A percentile compares a stretch with the other conserved stretches of the same genome.
Evolutionary conservation across 2,888 invertebrate genomes (phyloP).

Genomic region (Panorpa germanica): DNA sequence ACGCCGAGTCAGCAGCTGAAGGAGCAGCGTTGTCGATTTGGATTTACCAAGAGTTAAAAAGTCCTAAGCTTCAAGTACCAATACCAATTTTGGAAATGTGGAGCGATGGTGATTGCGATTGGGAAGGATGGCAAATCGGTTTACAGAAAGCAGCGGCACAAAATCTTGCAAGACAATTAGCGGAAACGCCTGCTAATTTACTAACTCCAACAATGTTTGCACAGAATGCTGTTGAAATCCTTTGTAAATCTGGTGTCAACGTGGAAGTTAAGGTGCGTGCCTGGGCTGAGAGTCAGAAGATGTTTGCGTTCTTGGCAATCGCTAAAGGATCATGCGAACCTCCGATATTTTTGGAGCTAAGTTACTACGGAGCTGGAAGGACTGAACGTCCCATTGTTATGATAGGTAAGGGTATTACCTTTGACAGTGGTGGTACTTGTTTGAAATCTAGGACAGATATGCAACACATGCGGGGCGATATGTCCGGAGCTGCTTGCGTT

Average conservation of each 20-base stretch:
- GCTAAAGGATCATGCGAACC: conserved; percentile 60
- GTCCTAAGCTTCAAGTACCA: background rate
- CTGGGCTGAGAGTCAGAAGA: conserved; percentile 61
- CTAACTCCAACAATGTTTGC: conserved; percentile 61
- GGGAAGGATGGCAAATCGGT: conserved; percentile 45
- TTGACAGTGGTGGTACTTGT: conserved; percentile 56
- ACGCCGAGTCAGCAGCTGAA: conserved; percentile 55
- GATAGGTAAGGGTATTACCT: conserved; percentile 48
- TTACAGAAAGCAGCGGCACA: conserved; percentile 48
- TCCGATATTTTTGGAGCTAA: conserved; percentile 59
- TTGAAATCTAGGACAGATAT: conserved; percentile 35
- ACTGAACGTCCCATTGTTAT: conserved; percentile 46
- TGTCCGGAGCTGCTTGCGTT: conserved; percentile 69
- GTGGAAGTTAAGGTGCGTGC: conserved; percentile 32
- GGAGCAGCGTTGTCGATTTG: conserved; percentile 42
- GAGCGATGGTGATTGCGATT: conserved; percentile 37
- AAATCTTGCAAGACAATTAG: conserved; percentile 48
- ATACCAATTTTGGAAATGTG: conserved; percentile 18
- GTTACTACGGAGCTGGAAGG: conserved; percentile 43
- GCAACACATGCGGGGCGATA: conserved; percentile 57
- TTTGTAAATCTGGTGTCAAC: conserved; percentile 19
- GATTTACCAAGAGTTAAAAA: conserved; percentile 47
- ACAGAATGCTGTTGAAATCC: conserved; percentile 1
- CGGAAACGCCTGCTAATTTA: conserved; percentile 56
- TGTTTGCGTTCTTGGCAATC: conserved; percentile 62